Evolutionary conservation across 2,113 vertebrate species (phyloP).

Genomic region (Hucho hucho): DNA sequence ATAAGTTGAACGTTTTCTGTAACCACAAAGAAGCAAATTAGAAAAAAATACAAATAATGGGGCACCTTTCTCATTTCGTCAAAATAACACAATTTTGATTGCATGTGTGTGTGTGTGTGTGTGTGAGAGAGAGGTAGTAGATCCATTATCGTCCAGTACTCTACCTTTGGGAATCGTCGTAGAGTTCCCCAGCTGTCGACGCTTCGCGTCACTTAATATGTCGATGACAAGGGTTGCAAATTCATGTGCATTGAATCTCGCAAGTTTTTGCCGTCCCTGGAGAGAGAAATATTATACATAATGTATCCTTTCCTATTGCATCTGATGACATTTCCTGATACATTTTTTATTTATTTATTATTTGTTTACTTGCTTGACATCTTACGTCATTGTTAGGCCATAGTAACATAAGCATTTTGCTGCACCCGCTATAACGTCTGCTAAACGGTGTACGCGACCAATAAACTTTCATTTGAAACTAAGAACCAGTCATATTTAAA

Average conservation of each 20-base stretch:
- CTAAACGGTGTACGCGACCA: too few relatives aligned
- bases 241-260: slow-evolving; percentile 94
- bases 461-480: too few relatives aligned
- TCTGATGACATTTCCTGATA: too few relatives aligned
- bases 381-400: too few relatives aligned
- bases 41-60: too few relatives aligned
- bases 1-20: slow-evolving; percentile 88
- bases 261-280: slow-evolving; percentile 94
- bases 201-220: slow-evolving; percentile 93
- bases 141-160: neutral
- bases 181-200: slow-evolving; percentile 88
- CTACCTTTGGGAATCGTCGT: slow-evolving; percentile 82
- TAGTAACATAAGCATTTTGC: too few relatives aligned
- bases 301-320: neutral
- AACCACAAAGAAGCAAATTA: slow-evolving; percentile 9
- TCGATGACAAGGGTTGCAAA: slow-evolving; percentile 95
- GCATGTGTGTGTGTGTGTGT: too few relatives aligned
- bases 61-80: neutral
- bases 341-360: too few relatives aligned
- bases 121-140: neutral
- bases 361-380: too few relatives aligned
- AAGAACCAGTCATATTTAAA: too few relatives aligned
- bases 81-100: too few relatives aligned
- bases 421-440: too few relatives aligned
- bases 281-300: neutral